Conservation (phyloP, 2,113 vertebrate genomes). For the Formicarius rufipectus region DNA sequence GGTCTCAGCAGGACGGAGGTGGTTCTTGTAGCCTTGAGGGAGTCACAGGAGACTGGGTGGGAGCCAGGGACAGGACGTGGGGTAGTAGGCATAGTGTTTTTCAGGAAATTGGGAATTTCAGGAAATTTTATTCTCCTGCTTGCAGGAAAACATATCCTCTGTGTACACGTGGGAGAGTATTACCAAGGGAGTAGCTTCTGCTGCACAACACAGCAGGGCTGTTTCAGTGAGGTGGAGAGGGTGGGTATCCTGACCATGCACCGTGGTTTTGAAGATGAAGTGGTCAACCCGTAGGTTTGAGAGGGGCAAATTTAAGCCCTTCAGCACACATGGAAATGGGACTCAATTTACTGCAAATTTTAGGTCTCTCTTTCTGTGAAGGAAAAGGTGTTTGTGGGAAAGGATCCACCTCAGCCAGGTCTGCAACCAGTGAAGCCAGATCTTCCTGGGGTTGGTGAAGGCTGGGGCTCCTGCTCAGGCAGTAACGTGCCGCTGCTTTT, state of each 20-base stretch:
- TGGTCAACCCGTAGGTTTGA: not conserved
- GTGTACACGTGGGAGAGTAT: not conserved
- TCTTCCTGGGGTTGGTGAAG: not conserved
- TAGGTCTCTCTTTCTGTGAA: not conserved
- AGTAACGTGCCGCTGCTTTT: not conserved
- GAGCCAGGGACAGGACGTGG: not conserved
- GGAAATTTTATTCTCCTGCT: not conserved
- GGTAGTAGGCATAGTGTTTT: not conserved
- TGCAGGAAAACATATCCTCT: not conserved
- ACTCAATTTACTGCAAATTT: not conserved
- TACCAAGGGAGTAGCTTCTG: not conserved
- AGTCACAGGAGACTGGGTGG: not conserved
- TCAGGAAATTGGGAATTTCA: not conserved
- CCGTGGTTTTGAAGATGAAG: not conserved
- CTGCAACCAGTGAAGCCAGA: not conserved
- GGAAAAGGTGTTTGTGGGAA: not conserved
- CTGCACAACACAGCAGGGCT: fast-evolving
- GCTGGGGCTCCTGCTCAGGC: not conserved
- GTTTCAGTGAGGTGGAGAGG: fast-evolving
- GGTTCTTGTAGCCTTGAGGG: not conserved
- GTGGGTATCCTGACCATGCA: not conserved
- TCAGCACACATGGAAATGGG: not conserved
- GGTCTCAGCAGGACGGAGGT: not conserved
- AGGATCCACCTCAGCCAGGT: not conserved
- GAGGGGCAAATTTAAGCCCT: not conserved